phyloP scores from a whole-genome alignment of 2,797 vertebrate species.

The Sparus aurata region DNA sequence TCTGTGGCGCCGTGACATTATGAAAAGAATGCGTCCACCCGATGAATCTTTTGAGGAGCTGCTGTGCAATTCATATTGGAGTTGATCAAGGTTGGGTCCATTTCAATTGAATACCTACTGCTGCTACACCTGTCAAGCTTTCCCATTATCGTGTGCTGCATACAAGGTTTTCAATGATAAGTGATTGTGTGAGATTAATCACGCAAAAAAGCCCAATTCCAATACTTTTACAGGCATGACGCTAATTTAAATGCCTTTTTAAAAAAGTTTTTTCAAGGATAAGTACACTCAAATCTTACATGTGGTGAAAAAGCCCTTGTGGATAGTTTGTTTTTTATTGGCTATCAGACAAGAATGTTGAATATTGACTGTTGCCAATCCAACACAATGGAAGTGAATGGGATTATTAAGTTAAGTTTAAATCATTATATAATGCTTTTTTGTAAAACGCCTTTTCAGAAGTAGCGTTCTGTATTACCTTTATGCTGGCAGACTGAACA shows the following conservation, averaged over 20 bases:
- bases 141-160: not conserved
- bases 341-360: not conserved
- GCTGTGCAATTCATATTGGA: not conserved
- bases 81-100: not conserved
- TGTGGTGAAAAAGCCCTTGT: not conserved
- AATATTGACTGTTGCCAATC: not conserved
- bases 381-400: not conserved
- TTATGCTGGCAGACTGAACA: not conserved
- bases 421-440: not conserved
- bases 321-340: not conserved
- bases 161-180: not conserved
- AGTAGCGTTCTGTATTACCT: not conserved
- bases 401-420: not conserved
- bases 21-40: not conserved
- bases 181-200: too few relatives aligned
- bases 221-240: not conserved
- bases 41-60: slow-evolving; percentile 9
- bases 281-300: not conserved
- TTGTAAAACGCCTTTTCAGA: not conserved
- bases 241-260: not conserved
- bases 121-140: not conserved
- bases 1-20: slow-evolving; percentile 44
- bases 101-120: not conserved
- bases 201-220: too few relatives aligned
- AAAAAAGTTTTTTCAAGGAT: not conserved